phyloP scores from a whole-genome alignment of 2,113 vertebrate genomes.

The Melanotaenia duboulayi region DNA sequence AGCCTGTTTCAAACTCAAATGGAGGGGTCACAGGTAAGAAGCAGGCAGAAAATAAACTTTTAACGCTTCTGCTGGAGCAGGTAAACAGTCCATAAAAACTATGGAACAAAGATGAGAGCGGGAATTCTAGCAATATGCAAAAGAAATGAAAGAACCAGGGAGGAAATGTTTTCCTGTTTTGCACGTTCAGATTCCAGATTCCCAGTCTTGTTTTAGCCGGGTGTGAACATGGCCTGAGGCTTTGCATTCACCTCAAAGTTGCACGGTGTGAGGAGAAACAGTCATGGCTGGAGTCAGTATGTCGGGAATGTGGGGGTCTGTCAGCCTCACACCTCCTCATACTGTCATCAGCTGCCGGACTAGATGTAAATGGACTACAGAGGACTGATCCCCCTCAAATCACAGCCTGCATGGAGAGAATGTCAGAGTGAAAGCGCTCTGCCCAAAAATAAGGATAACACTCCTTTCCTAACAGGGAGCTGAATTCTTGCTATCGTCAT shows the following conservation, averaged over 20 bases:
- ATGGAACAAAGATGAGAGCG: no score
- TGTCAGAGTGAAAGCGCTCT: constrained; percentile 16
- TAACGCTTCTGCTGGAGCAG: no score
- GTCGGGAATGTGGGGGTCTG: constrained; percentile 45
- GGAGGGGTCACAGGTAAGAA: no score
- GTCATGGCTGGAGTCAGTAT: constrained; percentile 32
- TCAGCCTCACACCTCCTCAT: constrained; percentile 8
- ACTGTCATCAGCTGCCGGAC: constrained; percentile 34
- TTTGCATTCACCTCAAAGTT: neutral
- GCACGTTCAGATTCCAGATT: neutral
- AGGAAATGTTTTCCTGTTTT: neutral
- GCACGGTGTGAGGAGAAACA: constrained; percentile 19
- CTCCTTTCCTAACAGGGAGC: constrained; percentile 31
- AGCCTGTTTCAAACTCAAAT: no score
- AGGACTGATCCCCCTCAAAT: constrained; percentile 14
- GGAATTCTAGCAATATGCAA: no score
- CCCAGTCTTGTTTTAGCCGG: neutral
- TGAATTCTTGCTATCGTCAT: constrained; percentile 4
- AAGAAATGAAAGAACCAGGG: no score
- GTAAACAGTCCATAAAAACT: no score
- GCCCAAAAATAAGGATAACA: constrained; percentile 43
- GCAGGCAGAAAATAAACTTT: no score
- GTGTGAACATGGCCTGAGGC: neutral
- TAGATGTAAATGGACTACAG: constrained; percentile 28
- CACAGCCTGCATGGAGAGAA: neutral